Evolutionary conservation across 1,140 invertebrate genomes (phyloP).

Genomic region (Ips typographus): DNA sequence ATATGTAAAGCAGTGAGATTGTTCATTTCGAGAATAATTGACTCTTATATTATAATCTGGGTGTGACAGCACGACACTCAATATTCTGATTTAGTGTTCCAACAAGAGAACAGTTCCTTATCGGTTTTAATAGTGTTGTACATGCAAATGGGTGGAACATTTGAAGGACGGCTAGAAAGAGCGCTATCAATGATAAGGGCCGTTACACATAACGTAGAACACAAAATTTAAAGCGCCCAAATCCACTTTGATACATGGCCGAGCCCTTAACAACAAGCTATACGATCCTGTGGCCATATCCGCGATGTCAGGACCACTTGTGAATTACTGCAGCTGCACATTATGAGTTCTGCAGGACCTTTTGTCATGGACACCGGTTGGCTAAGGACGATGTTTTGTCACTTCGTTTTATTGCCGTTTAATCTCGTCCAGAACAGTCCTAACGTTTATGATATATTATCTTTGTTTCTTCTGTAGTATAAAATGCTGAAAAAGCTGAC

Average conservation of each 20-base stretch:
- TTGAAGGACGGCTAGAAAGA: too few relatives aligned
- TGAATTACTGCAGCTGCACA: constrained; percentile 20
- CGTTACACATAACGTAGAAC: background rate
- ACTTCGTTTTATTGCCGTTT: too few relatives aligned
- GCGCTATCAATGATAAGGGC: background rate
- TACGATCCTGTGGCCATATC: constrained; percentile 11
- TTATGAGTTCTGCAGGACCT: constrained; percentile 20
- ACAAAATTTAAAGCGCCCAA: constrained; percentile 5
- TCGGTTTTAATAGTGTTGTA: too few relatives aligned
- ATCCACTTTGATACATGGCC: constrained; percentile 17
- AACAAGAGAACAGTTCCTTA: too few relatives aligned
- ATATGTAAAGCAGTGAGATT: constrained; percentile 3
- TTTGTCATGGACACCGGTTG: constrained; percentile 15
- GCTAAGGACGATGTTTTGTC: constrained; percentile 6
- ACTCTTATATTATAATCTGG: background rate
- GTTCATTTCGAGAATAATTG: constrained; percentile 1
- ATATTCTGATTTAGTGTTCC: too few relatives aligned
- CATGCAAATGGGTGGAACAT: too few relatives aligned
- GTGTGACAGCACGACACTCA: too few relatives aligned
- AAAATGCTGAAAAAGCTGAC: background rate
- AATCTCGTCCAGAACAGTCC: too few relatives aligned
- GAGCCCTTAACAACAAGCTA: background rate
- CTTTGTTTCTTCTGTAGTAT: too few relatives aligned
- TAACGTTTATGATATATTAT: too few relatives aligned
- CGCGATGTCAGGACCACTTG: constrained; percentile 13